These are phyloP conservation scores for silkworm (Bombyx mori) DNA, from an alignment of 1,140 invertebrate genomes.

Conservation along the genomic window ASM3026992v2 NC_085114.1:3468501-3469000, in stretches of 20 bases:
- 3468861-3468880: constrained; percentile 93
- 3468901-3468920: constrained; percentile 94
- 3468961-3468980: constrained; percentile 96
- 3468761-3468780: constrained; percentile 79
- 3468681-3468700: constrained; percentile 90
- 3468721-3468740: constrained; percentile 79
- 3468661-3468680: constrained; percentile 70
- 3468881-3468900: constrained; percentile 95
- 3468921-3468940: constrained; percentile 98
- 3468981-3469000: constrained; percentile 92
- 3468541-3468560: constrained; percentile 67
- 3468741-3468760: constrained; percentile 79
- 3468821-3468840: constrained; percentile 91
- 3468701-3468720: constrained; percentile 82
- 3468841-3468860: constrained; percentile 91
- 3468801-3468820: constrained; percentile 90
- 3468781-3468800: constrained; percentile 86
- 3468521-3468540: constrained; percentile 40
- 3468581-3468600: constrained; percentile 65
- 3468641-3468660: constrained; percentile 50
- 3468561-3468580: constrained; percentile 68
- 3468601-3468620: constrained; percentile 59
- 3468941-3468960: constrained; percentile 97
- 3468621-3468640: constrained; percentile 48
- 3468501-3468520: too few relatives aligned